phyloP scores from a whole-genome alignment of 1,140 invertebrate species.

The Aphelenchoides besseyi region DNA sequence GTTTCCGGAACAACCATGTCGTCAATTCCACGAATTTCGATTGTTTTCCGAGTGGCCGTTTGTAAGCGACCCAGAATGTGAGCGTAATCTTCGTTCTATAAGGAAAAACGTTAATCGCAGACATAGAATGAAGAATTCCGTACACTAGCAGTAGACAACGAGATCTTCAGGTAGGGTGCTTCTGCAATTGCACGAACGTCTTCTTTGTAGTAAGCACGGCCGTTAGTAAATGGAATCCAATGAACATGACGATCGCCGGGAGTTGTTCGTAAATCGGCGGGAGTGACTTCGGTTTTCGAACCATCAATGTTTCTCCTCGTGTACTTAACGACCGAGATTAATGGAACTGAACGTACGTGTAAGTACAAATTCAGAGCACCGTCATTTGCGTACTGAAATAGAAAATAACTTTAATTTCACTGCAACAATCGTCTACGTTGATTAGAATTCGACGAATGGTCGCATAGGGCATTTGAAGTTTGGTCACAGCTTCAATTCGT shows the following conservation, averaged over 20 bases:
- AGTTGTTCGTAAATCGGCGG: neutral
- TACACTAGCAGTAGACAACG: neutral
- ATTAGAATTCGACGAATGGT: constrained; percentile 3
- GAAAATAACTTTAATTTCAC: neutral
- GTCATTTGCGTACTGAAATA: neutral
- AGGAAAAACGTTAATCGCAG: neutral
- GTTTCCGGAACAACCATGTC: neutral
- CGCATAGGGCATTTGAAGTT: neutral
- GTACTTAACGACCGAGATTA: constrained; percentile 1
- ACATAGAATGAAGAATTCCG: neutral
- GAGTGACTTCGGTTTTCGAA: neutral
- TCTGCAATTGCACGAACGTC: neutral
- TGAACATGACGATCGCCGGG: neutral
- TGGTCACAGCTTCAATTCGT: neutral
- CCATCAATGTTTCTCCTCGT: neutral
- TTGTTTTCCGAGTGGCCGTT: neutral
- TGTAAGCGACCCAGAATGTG: neutral
- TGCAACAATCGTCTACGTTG: neutral
- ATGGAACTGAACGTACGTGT: neutral
- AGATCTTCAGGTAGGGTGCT: constrained; percentile 6
- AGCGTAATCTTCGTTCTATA: neutral
- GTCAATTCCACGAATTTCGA: neutral
- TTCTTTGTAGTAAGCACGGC: neutral
- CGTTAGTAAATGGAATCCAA: neutral
- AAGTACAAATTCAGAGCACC: neutral